Conservation (phyloP, 2,113 vertebrate genomes). For the human (Homo sapiens) region DNA sequence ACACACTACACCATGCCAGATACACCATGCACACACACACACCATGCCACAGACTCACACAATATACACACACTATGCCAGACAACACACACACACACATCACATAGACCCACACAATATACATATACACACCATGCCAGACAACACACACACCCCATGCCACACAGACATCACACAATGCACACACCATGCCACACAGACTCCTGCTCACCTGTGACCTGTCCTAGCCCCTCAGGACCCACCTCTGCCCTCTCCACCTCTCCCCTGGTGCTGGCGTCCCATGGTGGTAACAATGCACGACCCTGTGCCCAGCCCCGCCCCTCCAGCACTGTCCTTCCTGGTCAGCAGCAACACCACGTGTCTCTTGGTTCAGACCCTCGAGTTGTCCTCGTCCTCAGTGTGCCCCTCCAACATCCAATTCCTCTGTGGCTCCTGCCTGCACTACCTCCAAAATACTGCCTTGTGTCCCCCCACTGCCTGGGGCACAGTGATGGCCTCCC, state of each 20-base stretch:
- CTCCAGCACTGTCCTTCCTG: neutral
- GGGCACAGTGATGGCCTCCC: no score
- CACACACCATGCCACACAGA: neutral
- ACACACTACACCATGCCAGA: no score
- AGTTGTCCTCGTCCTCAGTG: fast-evolving
- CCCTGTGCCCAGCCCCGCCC: neutral
- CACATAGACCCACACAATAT: neutral
- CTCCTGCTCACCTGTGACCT: neutral
- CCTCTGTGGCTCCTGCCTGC: neutral
- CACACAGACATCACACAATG: no score
- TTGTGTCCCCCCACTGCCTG: fast-evolving
- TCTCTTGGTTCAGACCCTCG: fast-evolving
- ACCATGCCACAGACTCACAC: no score
- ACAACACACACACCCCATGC: neutral
- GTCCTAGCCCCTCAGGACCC: neutral
- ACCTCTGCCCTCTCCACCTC: fast-evolving
- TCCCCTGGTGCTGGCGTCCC: neutral
- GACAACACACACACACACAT: no score
- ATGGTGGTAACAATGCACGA: no score
- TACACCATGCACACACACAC: no score
- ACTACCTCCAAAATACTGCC: neutral
- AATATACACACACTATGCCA: no score
- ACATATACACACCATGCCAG: neutral
- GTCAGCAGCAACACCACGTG: fast-evolving
- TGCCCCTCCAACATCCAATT: neutral